Percentiles rank a stretch among this genome's conserved stretches.
phyloP scores from a whole-genome alignment of 2,888 invertebrate species.

The Apeira syringaria region DNA sequence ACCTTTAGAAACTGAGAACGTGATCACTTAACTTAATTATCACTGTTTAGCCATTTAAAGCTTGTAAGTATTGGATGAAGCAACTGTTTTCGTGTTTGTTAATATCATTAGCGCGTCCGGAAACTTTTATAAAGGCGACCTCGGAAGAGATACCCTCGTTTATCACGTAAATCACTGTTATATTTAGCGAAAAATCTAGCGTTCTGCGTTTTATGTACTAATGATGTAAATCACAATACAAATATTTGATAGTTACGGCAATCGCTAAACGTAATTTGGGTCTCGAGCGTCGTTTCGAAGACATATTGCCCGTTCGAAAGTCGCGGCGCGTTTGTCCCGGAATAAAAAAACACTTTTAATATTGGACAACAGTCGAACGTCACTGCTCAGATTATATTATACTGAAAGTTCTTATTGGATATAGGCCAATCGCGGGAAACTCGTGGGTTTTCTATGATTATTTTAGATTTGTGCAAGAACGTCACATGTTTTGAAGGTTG shows the following conservation, averaged over 20 bases:
- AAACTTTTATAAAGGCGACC: conserved; percentile 21
- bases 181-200: conserved; percentile 23
- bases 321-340: conserved; percentile 53
- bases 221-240: conserved; percentile 64
- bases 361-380: conserved; percentile 67
- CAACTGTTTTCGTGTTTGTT: conserved; percentile 11
- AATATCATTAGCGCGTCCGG: conserved; percentile 6
- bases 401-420: conserved; percentile 73
- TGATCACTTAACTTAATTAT: conserved; percentile 15
- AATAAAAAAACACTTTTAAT: conserved; percentile 69
- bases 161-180: conserved; percentile 55
- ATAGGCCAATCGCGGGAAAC: conserved; percentile 75
- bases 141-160: conserved; percentile 45
- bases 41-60: conserved; percentile 14
- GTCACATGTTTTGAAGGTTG: conserved; percentile 61
- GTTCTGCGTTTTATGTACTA: conserved; percentile 47
- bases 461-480: conserved; percentile 71
- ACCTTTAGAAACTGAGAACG: conserved; percentile 12
- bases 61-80: not conserved
- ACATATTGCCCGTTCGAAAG: conserved; percentile 59
- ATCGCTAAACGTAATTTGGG: conserved; percentile 75
- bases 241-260: conserved; percentile 75
- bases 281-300: conserved; percentile 69
- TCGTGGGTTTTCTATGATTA: conserved; percentile 64
- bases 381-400: conserved; percentile 65